These are phyloP conservation scores for Thermophis baileyi DNA, from an alignment of 2,113 vertebrate species.

Conservation along the genomic window DNA sequence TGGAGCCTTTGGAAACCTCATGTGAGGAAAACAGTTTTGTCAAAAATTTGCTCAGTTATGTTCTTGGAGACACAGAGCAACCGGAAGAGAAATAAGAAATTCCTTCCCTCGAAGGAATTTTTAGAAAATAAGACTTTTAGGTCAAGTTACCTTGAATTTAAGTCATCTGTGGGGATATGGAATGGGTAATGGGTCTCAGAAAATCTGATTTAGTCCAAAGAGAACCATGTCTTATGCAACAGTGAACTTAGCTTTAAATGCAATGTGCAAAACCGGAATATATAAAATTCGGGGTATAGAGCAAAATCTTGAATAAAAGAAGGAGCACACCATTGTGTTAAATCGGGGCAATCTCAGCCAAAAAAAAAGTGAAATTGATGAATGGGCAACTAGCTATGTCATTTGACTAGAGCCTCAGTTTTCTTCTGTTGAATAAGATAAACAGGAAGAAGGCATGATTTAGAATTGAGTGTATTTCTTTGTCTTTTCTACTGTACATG, in stretches of 20 bases:
- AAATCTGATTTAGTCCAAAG: conserved; percentile 45
- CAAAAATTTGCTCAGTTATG: conserved; percentile 4
- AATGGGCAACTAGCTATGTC: neutral
- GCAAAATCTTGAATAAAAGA: conserved; percentile 49
- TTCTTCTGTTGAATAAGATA: neutral
- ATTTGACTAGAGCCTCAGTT: neutral
- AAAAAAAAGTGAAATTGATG: neutral
- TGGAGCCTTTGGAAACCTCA: neutral
- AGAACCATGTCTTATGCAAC: conserved; percentile 42
- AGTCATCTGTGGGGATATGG: conserved; percentile 59
- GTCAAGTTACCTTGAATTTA: conserved; percentile 59
- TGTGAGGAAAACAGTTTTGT: conserved; percentile 32
- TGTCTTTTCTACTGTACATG: neutral
- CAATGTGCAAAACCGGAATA: conserved; percentile 47
- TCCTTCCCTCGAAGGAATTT: conserved; percentile 5
- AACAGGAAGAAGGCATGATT: neutral
- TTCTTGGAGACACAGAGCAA: neutral
- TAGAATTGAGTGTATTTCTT: neutral
- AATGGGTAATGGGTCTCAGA: conserved; percentile 58
- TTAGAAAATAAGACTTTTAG: conserved; percentile 60
- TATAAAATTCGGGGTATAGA: conserved; percentile 43
- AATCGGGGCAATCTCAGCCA: neutral
- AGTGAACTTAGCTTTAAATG: conserved; percentile 50
- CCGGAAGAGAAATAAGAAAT: neutral
- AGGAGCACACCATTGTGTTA: conserved; percentile 16